Evolutionary conservation across 2,888 invertebrate genomes (phyloP).

Genomic region (Dryadula phaetusa): DNA sequence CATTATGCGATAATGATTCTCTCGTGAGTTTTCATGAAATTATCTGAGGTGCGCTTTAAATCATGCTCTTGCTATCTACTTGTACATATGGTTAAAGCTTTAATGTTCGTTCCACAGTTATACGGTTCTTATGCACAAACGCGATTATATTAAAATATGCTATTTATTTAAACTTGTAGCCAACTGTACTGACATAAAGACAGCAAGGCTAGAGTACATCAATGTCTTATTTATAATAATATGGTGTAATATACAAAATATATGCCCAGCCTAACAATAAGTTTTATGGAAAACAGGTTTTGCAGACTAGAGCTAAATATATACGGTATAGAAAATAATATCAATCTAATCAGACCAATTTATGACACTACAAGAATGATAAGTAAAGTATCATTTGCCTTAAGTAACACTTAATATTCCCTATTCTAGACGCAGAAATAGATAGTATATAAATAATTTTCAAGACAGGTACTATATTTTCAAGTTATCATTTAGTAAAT

Average conservation of each 20-base stretch:
- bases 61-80: conserved; percentile 44
- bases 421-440: conserved; percentile 20
- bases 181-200: conserved; percentile 40
- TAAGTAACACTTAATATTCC: conserved; percentile 30
- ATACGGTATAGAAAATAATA: conserved; percentile 11
- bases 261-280: background rate
- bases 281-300: background rate
- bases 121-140: conserved; percentile 32
- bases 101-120: conserved; percentile 7
- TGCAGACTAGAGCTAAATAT: background rate
- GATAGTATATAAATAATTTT: conserved; percentile 37
- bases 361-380: conserved; percentile 10
- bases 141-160: conserved; percentile 30
- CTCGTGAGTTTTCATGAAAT: conserved; percentile 69
- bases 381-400: conserved; percentile 25
- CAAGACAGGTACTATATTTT: conserved; percentile 37
- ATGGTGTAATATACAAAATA: background rate
- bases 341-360: conserved; percentile 15
- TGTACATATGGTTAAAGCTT: conserved; percentile 30
- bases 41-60: conserved; percentile 54
- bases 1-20: conserved; percentile 64
- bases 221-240: conserved; percentile 33
- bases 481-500: conserved; percentile 45
- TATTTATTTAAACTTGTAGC: conserved; percentile 27
- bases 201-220: conserved; percentile 49